Evolutionary conservation across 2,113 vertebrate species (phyloP).

Genomic region (Macaca fascicularis): DNA sequence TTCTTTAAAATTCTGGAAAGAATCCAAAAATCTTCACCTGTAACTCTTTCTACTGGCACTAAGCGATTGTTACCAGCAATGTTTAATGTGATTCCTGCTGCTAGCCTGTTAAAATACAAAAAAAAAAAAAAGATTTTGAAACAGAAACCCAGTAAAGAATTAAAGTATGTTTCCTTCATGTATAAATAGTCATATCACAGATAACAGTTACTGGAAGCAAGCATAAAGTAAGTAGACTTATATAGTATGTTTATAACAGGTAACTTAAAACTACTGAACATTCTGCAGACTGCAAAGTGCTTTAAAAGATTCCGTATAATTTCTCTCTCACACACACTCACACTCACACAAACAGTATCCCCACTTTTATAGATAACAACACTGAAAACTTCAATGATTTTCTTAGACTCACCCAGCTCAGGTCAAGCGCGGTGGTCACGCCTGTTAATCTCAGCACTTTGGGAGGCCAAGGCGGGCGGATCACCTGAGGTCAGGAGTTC

Average conservation of each 20-base stretch:
- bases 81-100: constrained; percentile 80
- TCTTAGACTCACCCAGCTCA: neutral
- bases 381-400: neutral
- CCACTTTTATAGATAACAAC: neutral
- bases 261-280: constrained; percentile 6
- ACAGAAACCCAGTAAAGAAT: neutral
- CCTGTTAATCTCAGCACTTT: too few species aligned
- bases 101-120: constrained; percentile 15
- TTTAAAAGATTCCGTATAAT: neutral
- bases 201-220: neutral
- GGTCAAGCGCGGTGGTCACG: too few species aligned
- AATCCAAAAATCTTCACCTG: constrained; percentile 82
- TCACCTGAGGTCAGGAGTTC: too few species aligned
- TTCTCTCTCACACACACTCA: neutral
- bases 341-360: neutral
- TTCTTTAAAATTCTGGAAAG: constrained; percentile 81
- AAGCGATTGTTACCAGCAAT: constrained; percentile 85
- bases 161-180: neutral
- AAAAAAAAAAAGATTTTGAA: neutral
- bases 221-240: neutral
- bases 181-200: neutral
- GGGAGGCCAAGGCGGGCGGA: too few species aligned
- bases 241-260: neutral
- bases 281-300: neutral
- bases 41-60: constrained; percentile 80